Percentiles rank a stretch among this genome's conserved stretches.
phyloP scores from a whole-genome alignment of 2,888 invertebrate genomes.

The Caenorhabditis macrosperma region DNA sequence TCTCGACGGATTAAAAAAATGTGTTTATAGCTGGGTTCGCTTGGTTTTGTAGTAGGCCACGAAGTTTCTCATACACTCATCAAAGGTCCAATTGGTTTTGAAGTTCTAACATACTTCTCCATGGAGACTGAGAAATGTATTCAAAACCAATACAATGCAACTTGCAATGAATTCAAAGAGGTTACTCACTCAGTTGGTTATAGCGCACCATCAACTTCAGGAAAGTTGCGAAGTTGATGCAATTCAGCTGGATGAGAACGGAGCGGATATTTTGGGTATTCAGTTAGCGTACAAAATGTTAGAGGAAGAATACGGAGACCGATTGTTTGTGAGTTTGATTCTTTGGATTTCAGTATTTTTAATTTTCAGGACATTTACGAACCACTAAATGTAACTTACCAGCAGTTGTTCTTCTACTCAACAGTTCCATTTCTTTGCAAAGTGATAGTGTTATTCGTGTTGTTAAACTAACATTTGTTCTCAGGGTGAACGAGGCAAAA shows the following conservation, averaged over 20 bases:
- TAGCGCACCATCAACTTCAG: background rate
- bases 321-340: background rate
- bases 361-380: background rate
- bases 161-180: constrained; percentile 6
- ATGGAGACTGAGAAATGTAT: background rate
- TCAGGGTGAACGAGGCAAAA: too few relatives aligned
- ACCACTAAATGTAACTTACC: background rate
- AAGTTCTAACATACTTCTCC: background rate
- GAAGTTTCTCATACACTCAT: background rate
- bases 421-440: background rate
- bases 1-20: too few relatives aligned
- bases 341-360: background rate
- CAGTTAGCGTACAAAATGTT: background rate
- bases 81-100: background rate
- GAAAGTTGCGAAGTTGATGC: background rate
- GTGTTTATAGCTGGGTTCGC: background rate
- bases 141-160: background rate
- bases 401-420: constrained; percentile 7
- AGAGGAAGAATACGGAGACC: background rate
- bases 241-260: background rate
- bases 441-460: too few relatives aligned
- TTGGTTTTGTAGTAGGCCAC: background rate
- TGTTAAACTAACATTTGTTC: too few relatives aligned
- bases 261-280: background rate
- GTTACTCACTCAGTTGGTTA: background rate